Base-by-base conservation (phyloP, 2,888 invertebrate genomes). In the Phyto melanocephala region DNA sequence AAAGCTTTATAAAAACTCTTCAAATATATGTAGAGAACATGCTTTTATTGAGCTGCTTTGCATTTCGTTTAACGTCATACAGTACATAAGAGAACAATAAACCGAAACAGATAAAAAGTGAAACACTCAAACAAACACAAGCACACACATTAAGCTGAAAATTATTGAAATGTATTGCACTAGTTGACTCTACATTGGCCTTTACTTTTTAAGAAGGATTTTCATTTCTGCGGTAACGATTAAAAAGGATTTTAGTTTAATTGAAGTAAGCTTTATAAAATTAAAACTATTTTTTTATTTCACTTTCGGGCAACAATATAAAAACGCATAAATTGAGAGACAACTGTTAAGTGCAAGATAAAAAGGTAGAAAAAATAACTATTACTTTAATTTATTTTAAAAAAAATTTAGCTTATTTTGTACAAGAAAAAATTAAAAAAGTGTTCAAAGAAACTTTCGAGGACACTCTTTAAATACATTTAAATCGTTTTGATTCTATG, bases 191-290 rank as follows among this genome's bases (percentile, higher is more conserved):
- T 40, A 24, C 11, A 22, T 40, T 22, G 42, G 40, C 15, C 0
- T n/a, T 3, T 42, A 3, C 20, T 40, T 37, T 52, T 62, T 42
- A 56, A 80, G 24, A 62, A 20, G 42, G 45, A 52, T 70, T 70
- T 62, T 63, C 6, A 22, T 35, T 74, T 75, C 58, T 78, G 78
- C 70, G 68, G 68, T 40, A 54, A 65, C 52, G 79, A 47, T 67
- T 79, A 65, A 47, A 60, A 58, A 42, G 65, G 70, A 75, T 82
- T 82, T 58, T 15, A 52, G 33, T 58, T 71, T 67, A 82, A 79
- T 75, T 82, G 54, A 75, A 65, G 35, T 47, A 45, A 47, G 35
- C 56, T 72, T 60, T 52, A 17, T 7, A 33, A 50, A 65, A 72
- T 72, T 33, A 65, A 42, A 35, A 42, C 45, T 58, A 17, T 33